These are phyloP conservation scores for Lasiurus cinereus DNA, from an alignment of 2,113 vertebrate species.

Conservation along the genomic window DNA sequence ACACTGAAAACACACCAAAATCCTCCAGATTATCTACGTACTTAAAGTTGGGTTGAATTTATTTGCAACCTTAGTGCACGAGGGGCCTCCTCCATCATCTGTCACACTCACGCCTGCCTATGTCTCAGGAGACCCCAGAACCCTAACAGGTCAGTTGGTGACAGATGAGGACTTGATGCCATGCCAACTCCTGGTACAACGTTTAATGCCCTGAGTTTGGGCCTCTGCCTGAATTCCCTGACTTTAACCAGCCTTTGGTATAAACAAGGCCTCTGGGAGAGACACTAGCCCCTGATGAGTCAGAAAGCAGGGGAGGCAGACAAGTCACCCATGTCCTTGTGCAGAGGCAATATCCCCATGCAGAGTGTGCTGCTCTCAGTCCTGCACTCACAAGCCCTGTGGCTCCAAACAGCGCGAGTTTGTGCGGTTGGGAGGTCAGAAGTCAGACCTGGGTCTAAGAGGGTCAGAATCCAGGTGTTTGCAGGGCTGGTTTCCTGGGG, in stretches of 20 bases:
- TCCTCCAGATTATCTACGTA: neutral
- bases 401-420: neutral
- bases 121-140: neutral
- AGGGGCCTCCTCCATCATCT: neutral
- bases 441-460: neutral
- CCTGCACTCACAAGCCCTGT: neutral
- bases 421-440: neutral
- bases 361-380: neutral
- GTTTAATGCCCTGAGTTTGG: neutral
- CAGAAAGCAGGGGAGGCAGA: neutral
- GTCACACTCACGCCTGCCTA: accelerated
- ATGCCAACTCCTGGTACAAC: neutral
- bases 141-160: neutral
- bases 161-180: neutral
- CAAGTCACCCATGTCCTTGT: neutral
- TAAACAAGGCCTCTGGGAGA: neutral
- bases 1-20: neutral
- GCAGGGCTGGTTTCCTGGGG: neutral
- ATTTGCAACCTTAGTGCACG: neutral
- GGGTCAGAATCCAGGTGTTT: neutral
- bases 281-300: neutral
- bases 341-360: neutral
- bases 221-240: neutral
- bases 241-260: neutral
- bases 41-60: neutral